Evolutionary conservation across 2,888 invertebrate species (phyloP), one percentile per base, ranked within the genome.

Genomic region (Hartigia nigra): DNA sequence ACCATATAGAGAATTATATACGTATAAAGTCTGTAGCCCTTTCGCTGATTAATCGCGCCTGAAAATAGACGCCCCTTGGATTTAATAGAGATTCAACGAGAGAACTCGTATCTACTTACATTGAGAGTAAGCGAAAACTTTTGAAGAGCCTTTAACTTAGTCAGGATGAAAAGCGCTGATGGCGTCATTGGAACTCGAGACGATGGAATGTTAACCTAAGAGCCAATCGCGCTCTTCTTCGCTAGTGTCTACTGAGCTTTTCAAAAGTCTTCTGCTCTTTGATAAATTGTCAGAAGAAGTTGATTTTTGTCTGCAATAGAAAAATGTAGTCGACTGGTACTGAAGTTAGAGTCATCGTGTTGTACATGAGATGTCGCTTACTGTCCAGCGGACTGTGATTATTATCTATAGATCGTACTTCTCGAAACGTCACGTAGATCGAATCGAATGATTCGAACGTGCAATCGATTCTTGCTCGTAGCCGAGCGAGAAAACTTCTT

Each of bases 401-500:
- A 9, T 55, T 55, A 23, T 55, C 55, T 9, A 23, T 23, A 2
- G 55, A 55, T 55, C 55, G 14, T 39, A 23, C 39, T 31, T 32
- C 72, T 72, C 72, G 72, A 72, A 34, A 34, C 72, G 72, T 31
- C 72, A 31, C 72, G 31, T 9, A 55, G 55, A 55, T 55, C 55
- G 23, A 55, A 55, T 55, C 55, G 23, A 55, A 2, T 23, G 23
- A 55, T 55, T 5, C 55, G 23, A 55, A 0, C 70, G 70, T 12
- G 70, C 31, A 31, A 70, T 72, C 72, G 72, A 32, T 72, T 72
- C 31, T 31, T 14, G 72, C 14, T 72, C 72, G 72, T 32, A 12
- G 31, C n/a, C 31, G 31, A 31, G 72, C 72, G 12, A 14, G 72
- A 31, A 14, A 72, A 32, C 81, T 84, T 78, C 79, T 81, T 82